Evolutionary conservation across 2,797 vertebrate species (phyloP).

Genomic region (Hirundo rustica): DNA sequence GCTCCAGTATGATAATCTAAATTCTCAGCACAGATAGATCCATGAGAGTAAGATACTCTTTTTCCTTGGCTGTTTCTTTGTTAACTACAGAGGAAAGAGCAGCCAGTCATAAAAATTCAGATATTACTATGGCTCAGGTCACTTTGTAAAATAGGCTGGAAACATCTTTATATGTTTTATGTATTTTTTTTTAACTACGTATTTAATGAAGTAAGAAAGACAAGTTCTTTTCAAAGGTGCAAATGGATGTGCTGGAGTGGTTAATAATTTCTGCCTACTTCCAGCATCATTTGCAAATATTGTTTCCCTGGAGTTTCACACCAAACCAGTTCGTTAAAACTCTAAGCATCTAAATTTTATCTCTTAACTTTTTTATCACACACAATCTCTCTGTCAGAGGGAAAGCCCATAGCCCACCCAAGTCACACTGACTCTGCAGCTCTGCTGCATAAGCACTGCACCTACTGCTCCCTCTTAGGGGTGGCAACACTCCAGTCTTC

Average conservation of each 20-base stretch:
- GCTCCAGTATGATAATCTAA: background rate
- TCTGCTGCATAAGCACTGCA: background rate
- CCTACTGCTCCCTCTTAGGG: background rate
- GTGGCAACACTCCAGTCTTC: background rate
- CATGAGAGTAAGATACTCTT: background rate
- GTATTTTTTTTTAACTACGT: background rate
- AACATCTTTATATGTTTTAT: background rate
- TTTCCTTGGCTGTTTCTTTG: background rate
- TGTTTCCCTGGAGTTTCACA: background rate
- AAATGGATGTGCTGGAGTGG: background rate
- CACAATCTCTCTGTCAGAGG: background rate
- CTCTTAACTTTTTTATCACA: background rate
- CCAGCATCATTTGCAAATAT: background rate
- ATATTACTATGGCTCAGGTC: background rate
- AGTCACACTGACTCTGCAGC: background rate
- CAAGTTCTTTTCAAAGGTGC: background rate
- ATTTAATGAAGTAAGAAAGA: background rate
- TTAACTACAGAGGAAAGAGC: background rate
- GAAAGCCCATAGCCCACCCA: background rate
- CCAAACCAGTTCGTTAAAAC: background rate
- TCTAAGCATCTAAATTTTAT: background rate
- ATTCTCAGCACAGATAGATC: background rate
- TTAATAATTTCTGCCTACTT: constrained; percentile 15
- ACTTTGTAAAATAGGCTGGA: background rate
- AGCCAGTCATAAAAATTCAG: background rate